These are phyloP conservation scores for Acronicta psi DNA, from an alignment of 2,888 invertebrate genomes.

Conservation along the genomic window DNA sequence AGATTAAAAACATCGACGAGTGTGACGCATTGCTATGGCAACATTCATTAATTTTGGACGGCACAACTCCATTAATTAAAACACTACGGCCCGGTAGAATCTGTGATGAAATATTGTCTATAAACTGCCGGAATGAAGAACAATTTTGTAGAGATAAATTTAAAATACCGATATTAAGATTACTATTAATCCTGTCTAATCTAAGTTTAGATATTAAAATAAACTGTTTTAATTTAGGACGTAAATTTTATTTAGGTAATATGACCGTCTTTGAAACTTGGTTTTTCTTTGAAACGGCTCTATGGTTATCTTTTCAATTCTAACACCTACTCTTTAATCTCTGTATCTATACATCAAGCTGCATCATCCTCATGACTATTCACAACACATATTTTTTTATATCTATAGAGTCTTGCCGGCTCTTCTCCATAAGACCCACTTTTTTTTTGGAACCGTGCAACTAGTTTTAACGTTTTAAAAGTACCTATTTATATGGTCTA, in stretches of 20 bases:
- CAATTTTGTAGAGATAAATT: slow-evolving; percentile 55
- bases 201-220: slow-evolving; percentile 57
- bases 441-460: no score
- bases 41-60: slow-evolving; percentile 70
- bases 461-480: no score
- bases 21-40: slow-evolving; percentile 38
- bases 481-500: no score
- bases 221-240: slow-evolving; percentile 41
- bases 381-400: no score
- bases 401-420: no score
- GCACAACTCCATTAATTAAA: slow-evolving; percentile 79
- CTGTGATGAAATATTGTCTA: slow-evolving; percentile 71
- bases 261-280: slow-evolving; percentile 10
- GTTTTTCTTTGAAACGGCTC: no score
- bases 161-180: slow-evolving; percentile 52
- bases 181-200: slow-evolving; percentile 55
- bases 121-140: slow-evolving; percentile 40
- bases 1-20: slow-evolving; percentile 43
- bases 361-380: no score
- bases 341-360: no score
- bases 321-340: no score
- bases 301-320: no score
- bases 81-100: slow-evolving; percentile 73
- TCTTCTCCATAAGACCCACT: no score
- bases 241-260: slow-evolving; percentile 19